Percentiles rank a stretch among this genome's conserved stretches.
Conservation (phyloP, 2,888 invertebrate genomes). For the Sesamia inferens region DNA sequence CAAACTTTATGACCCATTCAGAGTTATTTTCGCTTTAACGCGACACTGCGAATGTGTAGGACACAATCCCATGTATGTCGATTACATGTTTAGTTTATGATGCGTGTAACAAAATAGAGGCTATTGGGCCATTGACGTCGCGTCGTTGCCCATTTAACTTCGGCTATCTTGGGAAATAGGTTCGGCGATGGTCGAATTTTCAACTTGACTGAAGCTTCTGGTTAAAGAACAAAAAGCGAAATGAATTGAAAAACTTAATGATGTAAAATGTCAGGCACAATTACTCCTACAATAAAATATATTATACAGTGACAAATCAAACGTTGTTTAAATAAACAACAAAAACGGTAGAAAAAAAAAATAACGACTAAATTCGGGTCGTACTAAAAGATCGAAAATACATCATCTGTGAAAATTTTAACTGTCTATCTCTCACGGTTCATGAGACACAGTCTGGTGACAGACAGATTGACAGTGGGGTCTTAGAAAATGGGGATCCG, state of each 20-base stretch:
- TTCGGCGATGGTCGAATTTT: constrained; percentile 9
- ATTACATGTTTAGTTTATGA: constrained; percentile 60
- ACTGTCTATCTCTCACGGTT: no score
- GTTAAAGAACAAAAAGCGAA: neutral
- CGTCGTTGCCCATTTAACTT: constrained; percentile 27
- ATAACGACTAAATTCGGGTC: neutral
- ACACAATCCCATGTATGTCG: constrained; percentile 47
- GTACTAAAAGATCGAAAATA: no score
- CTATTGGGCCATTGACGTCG: constrained; percentile 27
- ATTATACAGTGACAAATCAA: neutral
- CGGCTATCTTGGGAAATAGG: constrained; percentile 28
- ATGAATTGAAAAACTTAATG: neutral
- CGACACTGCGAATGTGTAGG: constrained; percentile 19
- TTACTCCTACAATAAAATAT: neutral
- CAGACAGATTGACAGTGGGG: no score
- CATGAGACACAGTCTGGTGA: no score
- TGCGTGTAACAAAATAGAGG: constrained; percentile 57
- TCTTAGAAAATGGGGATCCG: no score
- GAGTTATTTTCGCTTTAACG: constrained; percentile 50
- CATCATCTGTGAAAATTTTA: no score
- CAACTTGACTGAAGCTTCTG: neutral
- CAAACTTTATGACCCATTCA: constrained; percentile 46
- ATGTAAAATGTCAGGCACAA: neutral
- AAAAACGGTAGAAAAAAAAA: neutral
- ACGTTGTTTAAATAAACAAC: neutral